Evolutionary conservation across 2,113 vertebrate genomes (phyloP).

Genomic region (Elephas maximus): DNA sequence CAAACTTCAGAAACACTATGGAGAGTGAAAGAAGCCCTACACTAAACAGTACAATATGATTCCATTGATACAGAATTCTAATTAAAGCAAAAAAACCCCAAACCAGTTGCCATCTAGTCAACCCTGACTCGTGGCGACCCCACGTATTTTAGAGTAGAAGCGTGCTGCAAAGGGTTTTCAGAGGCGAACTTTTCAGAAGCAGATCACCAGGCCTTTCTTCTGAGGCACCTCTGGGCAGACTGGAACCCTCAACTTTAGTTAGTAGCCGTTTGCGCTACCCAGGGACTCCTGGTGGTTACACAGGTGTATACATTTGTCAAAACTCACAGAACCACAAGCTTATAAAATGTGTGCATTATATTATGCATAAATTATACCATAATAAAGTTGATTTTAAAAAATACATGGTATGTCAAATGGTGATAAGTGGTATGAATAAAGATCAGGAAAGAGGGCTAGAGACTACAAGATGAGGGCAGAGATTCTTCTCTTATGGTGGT

Average conservation of each 20-base stretch:
- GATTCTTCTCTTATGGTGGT: neutral
- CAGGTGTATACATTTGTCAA: neutral
- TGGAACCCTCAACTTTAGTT: neutral
- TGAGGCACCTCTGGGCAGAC: neutral
- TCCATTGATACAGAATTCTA: neutral
- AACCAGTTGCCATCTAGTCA: neutral
- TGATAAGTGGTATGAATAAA: neutral
- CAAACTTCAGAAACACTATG: neutral
- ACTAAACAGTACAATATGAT: neutral
- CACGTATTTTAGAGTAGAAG: neutral
- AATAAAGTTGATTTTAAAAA: too few relatives aligned
- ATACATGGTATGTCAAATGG: too few relatives aligned
- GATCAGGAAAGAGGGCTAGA: neutral
- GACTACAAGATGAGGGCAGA: neutral
- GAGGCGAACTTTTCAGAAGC: neutral
- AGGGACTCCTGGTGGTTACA: too few relatives aligned
- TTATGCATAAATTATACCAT: neutral
- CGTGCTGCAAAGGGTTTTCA: neutral
- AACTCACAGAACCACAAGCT: slow-evolving; percentile 12
- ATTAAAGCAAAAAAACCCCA: neutral
- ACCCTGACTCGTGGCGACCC: neutral
- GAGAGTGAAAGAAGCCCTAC: neutral
- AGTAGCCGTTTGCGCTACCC: too few relatives aligned
- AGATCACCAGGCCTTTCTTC: neutral
- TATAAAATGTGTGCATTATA: neutral